Percentiles rank a stretch among this genome's conserved stretches.
phyloP scores from a whole-genome alignment of 2,888 invertebrate species.

The Eupeodes luniger region DNA sequence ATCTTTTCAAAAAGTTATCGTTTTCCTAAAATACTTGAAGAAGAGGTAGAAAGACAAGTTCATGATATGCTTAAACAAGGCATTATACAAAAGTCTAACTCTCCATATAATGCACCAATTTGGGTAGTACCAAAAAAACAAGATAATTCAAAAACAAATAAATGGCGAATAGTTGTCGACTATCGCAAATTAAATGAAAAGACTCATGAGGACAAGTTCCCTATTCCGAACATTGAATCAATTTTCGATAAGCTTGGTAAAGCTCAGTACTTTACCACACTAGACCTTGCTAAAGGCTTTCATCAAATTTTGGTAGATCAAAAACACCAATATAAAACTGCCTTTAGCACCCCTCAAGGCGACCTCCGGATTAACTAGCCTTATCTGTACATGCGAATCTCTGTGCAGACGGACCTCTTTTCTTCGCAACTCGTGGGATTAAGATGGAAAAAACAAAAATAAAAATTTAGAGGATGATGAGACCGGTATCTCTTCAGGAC shows the following conservation, averaged over 20 bases:
- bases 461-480: too few relatives aligned
- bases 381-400: too few relatives aligned
- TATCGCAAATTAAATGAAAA: not conserved
- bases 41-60: conserved; percentile 48
- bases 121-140: conserved; percentile 60
- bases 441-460: too few relatives aligned
- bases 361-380: too few relatives aligned
- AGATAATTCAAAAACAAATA: conserved; percentile 41
- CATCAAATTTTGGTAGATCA: conserved; percentile 12
- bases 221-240: too few relatives aligned
- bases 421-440: too few relatives aligned
- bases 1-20: conserved; percentile 50
- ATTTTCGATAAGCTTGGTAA: too few relatives aligned
- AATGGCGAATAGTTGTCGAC: conserved; percentile 48
- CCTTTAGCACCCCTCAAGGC: conserved; percentile 78
- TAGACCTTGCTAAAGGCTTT: conserved; percentile 1
- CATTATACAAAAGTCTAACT: conserved; percentile 77
- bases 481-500: too few relatives aligned
- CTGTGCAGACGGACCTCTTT: too few relatives aligned
- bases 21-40: conserved; percentile 47
- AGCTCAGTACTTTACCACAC: conserved; percentile 7
- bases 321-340: conserved; percentile 77
- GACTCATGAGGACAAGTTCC: too few relatives aligned
- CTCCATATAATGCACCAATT: conserved; percentile 77
- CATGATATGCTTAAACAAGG: conserved; percentile 59